Base-by-base conservation (phyloP, 2,888 invertebrate species). In the Tiphia femorata region DNA sequence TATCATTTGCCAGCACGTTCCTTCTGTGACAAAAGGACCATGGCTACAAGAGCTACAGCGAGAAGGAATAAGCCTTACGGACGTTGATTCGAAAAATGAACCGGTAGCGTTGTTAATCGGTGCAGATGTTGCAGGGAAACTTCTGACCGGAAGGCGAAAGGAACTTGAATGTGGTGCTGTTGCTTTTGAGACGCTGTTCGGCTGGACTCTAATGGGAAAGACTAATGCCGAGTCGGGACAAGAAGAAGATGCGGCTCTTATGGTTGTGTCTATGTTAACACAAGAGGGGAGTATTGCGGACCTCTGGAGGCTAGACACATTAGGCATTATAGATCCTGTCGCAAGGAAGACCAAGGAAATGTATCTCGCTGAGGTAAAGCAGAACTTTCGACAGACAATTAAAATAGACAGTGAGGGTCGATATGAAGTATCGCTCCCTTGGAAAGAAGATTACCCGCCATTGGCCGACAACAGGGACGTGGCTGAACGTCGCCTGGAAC, bases 361-460 rank as follows among this genome's bases (percentile, higher is more conserved):
- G 17, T 49, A 48, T 10, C 58, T 64, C 2, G 38, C 53, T 6
- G 58, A 46, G 1, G 61, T 65, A 0, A 51, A 49, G 38, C 37
- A 72, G 7, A 51, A 64, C 20, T 70, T 76, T 46, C 5, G 38
- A 8, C 29, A 72, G 20, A 77, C 75, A 0, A 69, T 74, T 1
- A 59, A 25, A 7, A 49, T 48, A 0, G 50, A 44, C 7, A 1
- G 19, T 2, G 35, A 56, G 1, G 72, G 74, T 3, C 61, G 79
- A 2, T 82, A 78, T 58, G 74, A 75, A 48, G 74, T 80, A 1
- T 33, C 50, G 17, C 55, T 80, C 7, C 80, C 80, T 6, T 80
- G 76, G 75, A 57, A 64, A 19, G 70, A 74, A 12, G 70, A 70
- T 41, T 76, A 77, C 47, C 67, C 73, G 0, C 67, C 69, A 1